Conservation (phyloP, 2,113 vertebrate genomes). For the Bufo bufo region DNA sequence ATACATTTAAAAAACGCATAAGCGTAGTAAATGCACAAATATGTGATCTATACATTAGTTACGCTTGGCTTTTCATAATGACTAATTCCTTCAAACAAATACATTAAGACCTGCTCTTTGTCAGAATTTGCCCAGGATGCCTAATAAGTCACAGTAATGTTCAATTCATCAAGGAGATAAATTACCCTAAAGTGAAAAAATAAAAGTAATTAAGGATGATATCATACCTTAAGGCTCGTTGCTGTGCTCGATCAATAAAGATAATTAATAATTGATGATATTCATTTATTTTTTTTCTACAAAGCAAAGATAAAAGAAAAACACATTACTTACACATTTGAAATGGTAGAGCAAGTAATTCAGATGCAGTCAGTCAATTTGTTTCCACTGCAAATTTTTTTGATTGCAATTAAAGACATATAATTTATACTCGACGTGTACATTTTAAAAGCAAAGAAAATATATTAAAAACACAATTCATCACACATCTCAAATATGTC, state of each 20-base stretch:
- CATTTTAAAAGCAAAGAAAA: background rate
- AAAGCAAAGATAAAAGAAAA: constrained; percentile 23
- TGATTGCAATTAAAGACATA: constrained; percentile 19
- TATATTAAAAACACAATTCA: background rate
- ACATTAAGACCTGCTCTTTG: constrained; percentile 41
- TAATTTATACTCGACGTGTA: background rate
- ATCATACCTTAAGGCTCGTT: constrained; percentile 51
- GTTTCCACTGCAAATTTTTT: constrained; percentile 4
- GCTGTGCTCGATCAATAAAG: constrained; percentile 41
- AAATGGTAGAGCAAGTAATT: constrained; percentile 26
- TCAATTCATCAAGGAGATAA: constrained; percentile 50
- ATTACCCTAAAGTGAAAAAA: constrained; percentile 44
- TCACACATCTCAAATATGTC: background rate
- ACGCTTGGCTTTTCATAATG: background rate
- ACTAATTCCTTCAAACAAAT: constrained; percentile 23
- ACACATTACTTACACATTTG: constrained; percentile 43
- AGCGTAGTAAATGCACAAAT: background rate
- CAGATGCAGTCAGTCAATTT: constrained; percentile 14
- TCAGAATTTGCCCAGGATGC: constrained; percentile 33
- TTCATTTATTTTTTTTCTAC: constrained; percentile 43
- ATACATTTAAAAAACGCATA: constrained; percentile 1
- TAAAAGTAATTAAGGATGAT: constrained; percentile 56
- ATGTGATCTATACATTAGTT: constrained; percentile 45
- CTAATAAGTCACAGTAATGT: constrained; percentile 37
- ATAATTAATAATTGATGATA: constrained; percentile 55